phyloP scores from a whole-genome alignment of 2,113 vertebrate species.

The Nothoprocta perdicaria region DNA sequence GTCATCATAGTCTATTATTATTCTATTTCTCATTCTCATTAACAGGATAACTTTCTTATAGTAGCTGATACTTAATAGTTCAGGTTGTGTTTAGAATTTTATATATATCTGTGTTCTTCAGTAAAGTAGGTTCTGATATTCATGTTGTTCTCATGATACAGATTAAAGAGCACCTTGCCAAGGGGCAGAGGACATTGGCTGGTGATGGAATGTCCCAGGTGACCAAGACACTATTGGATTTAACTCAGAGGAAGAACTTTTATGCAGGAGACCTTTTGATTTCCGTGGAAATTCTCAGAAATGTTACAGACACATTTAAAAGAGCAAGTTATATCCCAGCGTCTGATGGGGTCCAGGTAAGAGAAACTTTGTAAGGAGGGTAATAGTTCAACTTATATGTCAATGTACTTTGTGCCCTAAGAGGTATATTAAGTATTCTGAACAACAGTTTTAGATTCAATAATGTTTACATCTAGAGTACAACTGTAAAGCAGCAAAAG shows the following conservation, averaged over 20 bases:
- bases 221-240: constrained; percentile 94
- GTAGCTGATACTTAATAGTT: background rate
- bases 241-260: constrained; percentile 97
- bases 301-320: constrained; percentile 97
- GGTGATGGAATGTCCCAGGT: constrained; percentile 98
- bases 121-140: constrained; percentile 71
- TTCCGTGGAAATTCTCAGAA: constrained; percentile 98
- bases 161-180: constrained; percentile 98
- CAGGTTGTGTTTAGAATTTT: background rate
- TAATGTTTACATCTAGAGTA: background rate
- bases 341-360: constrained; percentile 97
- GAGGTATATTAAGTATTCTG: constrained; percentile 1
- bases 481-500: background rate
- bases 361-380: background rate
- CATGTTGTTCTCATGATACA: constrained; percentile 69
- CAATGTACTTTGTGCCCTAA: background rate
- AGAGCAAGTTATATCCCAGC: constrained; percentile 96
- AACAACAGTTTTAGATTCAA: background rate
- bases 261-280: constrained; percentile 96
- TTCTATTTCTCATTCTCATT: background rate
- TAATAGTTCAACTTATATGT: background rate
- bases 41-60: background rate
- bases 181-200: constrained; percentile 92
- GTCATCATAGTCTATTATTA: background rate
- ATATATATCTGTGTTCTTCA: background rate